Conservation (phyloP, 2,113 vertebrate species). For the Gopherus evgoodei region DNA sequence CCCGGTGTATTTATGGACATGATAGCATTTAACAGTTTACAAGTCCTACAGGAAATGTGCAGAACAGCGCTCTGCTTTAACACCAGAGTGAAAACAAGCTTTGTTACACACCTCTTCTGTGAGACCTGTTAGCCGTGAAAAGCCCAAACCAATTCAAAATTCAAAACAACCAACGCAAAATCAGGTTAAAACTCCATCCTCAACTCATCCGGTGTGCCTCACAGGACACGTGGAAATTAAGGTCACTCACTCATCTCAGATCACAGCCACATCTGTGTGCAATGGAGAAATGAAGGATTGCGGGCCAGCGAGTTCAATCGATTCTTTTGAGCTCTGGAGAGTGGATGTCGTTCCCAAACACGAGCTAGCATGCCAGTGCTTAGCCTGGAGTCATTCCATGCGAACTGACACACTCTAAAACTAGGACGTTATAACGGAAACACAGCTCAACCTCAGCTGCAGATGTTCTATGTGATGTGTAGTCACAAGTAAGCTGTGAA, state of each 20-base stretch:
- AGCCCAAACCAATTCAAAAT: neutral
- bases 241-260: neutral
- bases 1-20: neutral
- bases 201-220: neutral
- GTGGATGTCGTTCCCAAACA: neutral
- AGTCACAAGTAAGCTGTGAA: too few relatives aligned
- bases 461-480: neutral
- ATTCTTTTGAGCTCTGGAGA: neutral
- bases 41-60: neutral
- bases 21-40: neutral
- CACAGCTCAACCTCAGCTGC: neutral
- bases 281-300: neutral
- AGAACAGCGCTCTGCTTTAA: neutral
- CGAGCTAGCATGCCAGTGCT: neutral
- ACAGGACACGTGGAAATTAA: neutral
- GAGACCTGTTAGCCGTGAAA: neutral
- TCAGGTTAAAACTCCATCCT: neutral
- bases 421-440: neutral
- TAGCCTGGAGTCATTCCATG: neutral
- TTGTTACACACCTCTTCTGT: neutral
- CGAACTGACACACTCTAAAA: neutral
- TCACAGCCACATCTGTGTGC: neutral
- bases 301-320: neutral
- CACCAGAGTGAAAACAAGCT: neutral
- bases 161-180: neutral